phyloP scores from a whole-genome alignment of 1,140 invertebrate species.

The Leptonema lineaticorne region DNA sequence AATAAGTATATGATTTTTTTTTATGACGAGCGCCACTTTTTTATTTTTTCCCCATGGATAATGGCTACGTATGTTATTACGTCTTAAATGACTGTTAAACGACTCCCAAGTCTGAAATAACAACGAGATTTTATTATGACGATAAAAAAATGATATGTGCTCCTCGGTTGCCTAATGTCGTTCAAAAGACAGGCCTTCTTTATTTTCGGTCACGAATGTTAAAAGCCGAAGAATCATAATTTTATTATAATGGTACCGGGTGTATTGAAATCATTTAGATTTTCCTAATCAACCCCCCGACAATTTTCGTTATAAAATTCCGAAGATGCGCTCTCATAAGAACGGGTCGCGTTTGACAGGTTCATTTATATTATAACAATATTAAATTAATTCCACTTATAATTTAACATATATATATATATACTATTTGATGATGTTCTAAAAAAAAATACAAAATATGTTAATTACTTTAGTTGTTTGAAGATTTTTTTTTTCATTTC shows the following conservation, averaged over 20 bases:
- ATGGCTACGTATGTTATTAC: constrained; percentile 26
- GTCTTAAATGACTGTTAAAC: constrained; percentile 31
- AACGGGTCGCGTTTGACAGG: too few species aligned
- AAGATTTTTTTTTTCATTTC: too few species aligned
- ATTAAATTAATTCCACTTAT: too few species aligned
- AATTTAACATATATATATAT: too few species aligned
- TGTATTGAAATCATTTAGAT: constrained; percentile 23
- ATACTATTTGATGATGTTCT: too few species aligned
- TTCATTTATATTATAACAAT: too few species aligned
- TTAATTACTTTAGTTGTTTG: too few species aligned
- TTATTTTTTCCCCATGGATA: too few species aligned
- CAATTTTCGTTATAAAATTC: too few species aligned
- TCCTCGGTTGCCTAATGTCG: constrained; percentile 30
- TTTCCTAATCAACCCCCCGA: too few species aligned
- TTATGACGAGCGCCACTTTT: constrained; percentile 17
- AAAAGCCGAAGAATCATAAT: constrained; percentile 32
- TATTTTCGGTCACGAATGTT: constrained; percentile 27
- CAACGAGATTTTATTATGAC: constrained; percentile 33
- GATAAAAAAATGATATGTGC: constrained; percentile 38
- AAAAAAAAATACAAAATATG: too few species aligned
- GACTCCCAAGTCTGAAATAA: constrained; percentile 31
- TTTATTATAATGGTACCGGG: constrained; percentile 37
- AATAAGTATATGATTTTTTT: neutral
- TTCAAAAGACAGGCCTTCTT: constrained; percentile 27
- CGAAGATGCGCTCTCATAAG: too few species aligned